These are phyloP conservation scores for Gymnodraco acuticeps DNA, from an alignment of 2,797 vertebrate species.

Conservation along the genomic window DNA sequence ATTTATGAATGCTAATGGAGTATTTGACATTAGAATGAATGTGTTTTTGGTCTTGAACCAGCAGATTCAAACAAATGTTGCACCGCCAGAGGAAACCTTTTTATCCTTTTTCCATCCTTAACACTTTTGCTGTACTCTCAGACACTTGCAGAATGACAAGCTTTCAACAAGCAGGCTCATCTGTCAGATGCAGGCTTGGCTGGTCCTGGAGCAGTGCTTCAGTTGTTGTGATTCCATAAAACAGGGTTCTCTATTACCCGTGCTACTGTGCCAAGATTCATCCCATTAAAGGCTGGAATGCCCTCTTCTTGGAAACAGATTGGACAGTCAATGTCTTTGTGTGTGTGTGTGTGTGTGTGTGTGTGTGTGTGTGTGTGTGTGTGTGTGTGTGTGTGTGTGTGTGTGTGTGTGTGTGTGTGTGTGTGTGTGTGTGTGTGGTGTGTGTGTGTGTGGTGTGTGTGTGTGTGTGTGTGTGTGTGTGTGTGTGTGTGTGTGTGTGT, in stretches of 20 bases:
- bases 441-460: neutral
- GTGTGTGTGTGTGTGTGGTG: constrained; percentile 22
- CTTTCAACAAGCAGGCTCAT: constrained; percentile 13
- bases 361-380: too few species aligned
- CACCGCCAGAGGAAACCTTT: constrained; percentile 14
- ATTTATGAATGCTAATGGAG: neutral
- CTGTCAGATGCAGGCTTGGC: constrained; percentile 12
- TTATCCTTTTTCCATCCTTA: neutral
- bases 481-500: too few species aligned
- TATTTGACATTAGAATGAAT: constrained; percentile 10
- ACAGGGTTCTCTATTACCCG: constrained; percentile 59
- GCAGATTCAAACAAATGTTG: constrained; percentile 1
- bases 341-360: constrained; percentile 12
- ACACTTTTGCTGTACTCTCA: constrained; percentile 3
- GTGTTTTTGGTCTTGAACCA: neutral
- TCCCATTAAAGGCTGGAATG: constrained; percentile 76
- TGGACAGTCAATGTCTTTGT: constrained; percentile 75
- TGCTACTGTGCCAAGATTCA: constrained; percentile 70
- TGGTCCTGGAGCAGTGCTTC: constrained; percentile 28
- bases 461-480: too few species aligned
- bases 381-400: too few species aligned
- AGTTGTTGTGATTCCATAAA: constrained; percentile 64
- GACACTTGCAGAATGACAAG: constrained; percentile 23
- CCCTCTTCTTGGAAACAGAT: constrained; percentile 73
- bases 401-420: neutral